These are phyloP conservation scores for Ophion ventricosus DNA, from an alignment of 2,888 invertebrate genomes.

Conservation along the genomic window DNA sequence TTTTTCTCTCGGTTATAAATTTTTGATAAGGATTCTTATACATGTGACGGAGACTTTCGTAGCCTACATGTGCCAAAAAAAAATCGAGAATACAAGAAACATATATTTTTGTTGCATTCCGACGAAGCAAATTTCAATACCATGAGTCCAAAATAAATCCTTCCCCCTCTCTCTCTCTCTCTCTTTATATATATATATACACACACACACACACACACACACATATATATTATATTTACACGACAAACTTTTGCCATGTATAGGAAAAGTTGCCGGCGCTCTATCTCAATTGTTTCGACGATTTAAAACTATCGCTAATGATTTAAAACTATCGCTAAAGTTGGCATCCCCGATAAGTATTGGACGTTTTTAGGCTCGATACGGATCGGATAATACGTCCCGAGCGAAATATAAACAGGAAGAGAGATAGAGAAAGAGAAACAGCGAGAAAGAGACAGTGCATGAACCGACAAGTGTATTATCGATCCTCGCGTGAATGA, in stretches of 20 bases:
- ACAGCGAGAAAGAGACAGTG: not conserved
- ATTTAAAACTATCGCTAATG: conserved; percentile 17
- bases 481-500: conserved; percentile 46
- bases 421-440: conserved; percentile 10
- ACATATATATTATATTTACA: too few relatives aligned
- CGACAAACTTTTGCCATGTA: not conserved
- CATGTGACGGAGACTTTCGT: too few relatives aligned
- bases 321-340: too few relatives aligned
- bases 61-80: too few relatives aligned
- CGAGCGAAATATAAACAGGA: not conserved
- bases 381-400: conserved; percentile 1
- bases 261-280: not conserved
- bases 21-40: too few relatives aligned
- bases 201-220: too few relatives aligned
- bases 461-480: conserved; percentile 18
- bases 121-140: too few relatives aligned
- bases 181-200: not conserved
- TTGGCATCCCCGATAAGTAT: conserved; percentile 30
- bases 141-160: too few relatives aligned
- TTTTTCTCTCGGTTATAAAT: too few relatives aligned
- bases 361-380: conserved; percentile 8
- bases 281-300: conserved; percentile 1
- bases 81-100: too few relatives aligned
- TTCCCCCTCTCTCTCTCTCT: too few relatives aligned
- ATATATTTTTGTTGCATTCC: too few relatives aligned